Percentiles rank a stretch among this genome's conserved stretches.
phyloP scores from a whole-genome alignment of 1,140 invertebrate genomes.

The Oryctes rhinoceros region DNA sequence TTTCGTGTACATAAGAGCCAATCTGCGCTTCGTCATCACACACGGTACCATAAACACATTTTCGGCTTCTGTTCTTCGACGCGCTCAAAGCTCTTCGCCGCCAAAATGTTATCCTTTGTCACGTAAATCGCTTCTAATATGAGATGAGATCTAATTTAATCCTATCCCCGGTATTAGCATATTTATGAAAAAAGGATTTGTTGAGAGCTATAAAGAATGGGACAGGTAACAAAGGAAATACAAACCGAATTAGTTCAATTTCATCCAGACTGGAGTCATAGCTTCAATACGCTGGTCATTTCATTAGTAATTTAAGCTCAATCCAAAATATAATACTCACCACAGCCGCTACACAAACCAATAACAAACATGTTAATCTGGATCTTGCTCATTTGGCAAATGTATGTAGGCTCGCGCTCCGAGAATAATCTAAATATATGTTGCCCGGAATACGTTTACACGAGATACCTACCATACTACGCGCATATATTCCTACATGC shows the following conservation, averaged over 20 bases:
- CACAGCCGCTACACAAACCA: not conserved
- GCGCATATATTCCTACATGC: not conserved
- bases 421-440: slow-evolving; percentile 22
- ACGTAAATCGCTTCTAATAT: too few species aligned
- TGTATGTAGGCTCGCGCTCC: not conserved
- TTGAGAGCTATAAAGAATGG: not conserved
- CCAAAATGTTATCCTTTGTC: too few species aligned
- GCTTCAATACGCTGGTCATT: not conserved
- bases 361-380: slow-evolving; percentile 31
- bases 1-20: too few species aligned
- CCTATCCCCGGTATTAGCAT: too few species aligned
- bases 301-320: slow-evolving; percentile 1
- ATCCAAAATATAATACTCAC: not conserved
- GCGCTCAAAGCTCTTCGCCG: too few species aligned
- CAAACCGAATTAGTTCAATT: too few species aligned
- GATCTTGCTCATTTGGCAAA: slow-evolving; percentile 11
- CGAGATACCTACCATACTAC: not conserved
- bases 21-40: too few species aligned
- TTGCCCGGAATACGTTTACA: not conserved
- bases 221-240: not conserved
- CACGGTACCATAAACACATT: too few species aligned
- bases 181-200: too few species aligned
- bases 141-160: too few species aligned
- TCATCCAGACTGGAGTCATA: too few species aligned
- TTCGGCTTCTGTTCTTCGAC: too few species aligned